A percentile compares a stretch with the other conserved stretches of the same genome.
These are phyloP conservation scores for Reticulitermes speratus DNA, from an alignment of 1,140 invertebrate genomes.

Conservation along the genomic window DNA sequence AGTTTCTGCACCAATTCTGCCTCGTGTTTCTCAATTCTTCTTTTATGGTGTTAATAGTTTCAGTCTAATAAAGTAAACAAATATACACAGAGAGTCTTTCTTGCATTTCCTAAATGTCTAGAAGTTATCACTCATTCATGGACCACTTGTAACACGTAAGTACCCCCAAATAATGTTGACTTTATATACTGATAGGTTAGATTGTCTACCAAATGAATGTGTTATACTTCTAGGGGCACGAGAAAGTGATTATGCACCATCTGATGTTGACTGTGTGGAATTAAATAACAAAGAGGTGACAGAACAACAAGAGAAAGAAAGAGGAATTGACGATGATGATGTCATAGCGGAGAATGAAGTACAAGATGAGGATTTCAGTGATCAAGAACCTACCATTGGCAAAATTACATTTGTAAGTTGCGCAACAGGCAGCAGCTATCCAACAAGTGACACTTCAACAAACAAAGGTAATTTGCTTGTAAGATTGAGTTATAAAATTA, in stretches of 20 bases:
- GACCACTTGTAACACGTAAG: no score
- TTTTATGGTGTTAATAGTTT: no score
- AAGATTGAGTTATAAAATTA: conserved; percentile 28
- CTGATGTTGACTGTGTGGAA: conserved; percentile 37
- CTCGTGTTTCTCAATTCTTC: no score
- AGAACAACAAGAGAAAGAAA: conserved; percentile 42
- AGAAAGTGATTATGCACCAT: conserved; percentile 65
- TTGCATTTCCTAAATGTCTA: no score
- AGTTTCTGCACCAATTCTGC: no score
- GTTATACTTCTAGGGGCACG: conserved; percentile 54
- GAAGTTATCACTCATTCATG: no score
- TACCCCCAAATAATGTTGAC: no score
- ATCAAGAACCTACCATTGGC: conserved; percentile 38
- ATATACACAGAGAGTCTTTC: no score
- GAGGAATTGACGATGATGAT: conserved; percentile 33
- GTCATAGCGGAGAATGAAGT: conserved; percentile 42
- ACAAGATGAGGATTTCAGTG: conserved; percentile 44
- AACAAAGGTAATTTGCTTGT: conserved; percentile 16
- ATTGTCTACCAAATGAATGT: no score
- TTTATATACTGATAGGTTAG: no score
- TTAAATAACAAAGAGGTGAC: conserved; percentile 39
- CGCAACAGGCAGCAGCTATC: conserved; percentile 42
- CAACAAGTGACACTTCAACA: not conserved
- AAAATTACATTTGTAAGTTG: conserved; percentile 44
- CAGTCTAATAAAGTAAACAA: no score